phyloP scores from a whole-genome alignment of 2,888 invertebrate genomes.

The Parnassius glacialis region DNA sequence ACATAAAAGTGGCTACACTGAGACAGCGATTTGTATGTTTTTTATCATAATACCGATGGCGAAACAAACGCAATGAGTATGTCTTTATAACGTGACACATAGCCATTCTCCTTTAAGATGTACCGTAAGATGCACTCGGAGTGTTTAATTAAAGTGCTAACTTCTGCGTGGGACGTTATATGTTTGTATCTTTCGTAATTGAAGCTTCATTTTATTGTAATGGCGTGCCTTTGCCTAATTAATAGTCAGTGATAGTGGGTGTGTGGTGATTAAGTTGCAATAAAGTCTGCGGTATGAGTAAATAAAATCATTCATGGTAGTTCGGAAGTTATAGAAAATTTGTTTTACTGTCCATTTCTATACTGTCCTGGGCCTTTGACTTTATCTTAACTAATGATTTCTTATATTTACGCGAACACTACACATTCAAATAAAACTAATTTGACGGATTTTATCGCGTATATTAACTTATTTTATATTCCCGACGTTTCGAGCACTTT shows the following conservation, averaged over 20 bases:
- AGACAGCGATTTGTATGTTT: slow-evolving; percentile 40
- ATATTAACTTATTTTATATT: too few species aligned
- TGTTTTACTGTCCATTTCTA: too few species aligned
- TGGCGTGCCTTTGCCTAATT: slow-evolving; percentile 20
- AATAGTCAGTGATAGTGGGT: slow-evolving; percentile 17
- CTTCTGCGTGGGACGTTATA: slow-evolving; percentile 28
- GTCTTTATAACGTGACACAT: slow-evolving; percentile 44
- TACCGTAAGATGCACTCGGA: slow-evolving; percentile 34
- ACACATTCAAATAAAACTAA: too few species aligned
- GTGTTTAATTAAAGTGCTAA: slow-evolving; percentile 34
- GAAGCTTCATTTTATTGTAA: slow-evolving; percentile 24
- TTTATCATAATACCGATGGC: slow-evolving; percentile 34
- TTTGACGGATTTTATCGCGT: too few species aligned
- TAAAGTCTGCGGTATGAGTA: background rate
- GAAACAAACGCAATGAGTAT: slow-evolving; percentile 34
- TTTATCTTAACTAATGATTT: too few species aligned
- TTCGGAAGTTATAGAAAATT: too few species aligned
- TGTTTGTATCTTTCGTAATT: slow-evolving; percentile 19
- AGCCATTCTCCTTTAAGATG: slow-evolving; percentile 47
- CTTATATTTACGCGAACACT: too few species aligned
- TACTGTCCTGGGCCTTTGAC: too few species aligned
- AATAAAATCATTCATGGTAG: background rate
- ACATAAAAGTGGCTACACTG: slow-evolving; percentile 34
- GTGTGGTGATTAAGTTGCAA: slow-evolving; percentile 10
- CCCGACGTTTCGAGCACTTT: too few species aligned